These are phyloP conservation scores for Drosophila silvestris DNA, from an alignment of 2,888 invertebrate genomes.

Conservation along the genomic window DNA sequence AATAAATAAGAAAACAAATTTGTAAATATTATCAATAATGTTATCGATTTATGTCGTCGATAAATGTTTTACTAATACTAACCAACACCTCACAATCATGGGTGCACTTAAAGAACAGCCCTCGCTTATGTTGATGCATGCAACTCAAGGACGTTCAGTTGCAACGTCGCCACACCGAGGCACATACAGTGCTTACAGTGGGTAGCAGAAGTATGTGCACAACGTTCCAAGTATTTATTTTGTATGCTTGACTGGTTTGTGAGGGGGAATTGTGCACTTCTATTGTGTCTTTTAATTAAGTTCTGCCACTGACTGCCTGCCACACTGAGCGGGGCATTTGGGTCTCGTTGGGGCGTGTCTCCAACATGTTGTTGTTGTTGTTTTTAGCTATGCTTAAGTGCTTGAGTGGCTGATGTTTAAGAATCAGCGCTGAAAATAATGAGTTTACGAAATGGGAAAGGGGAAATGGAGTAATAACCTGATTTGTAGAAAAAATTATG, in stretches of 20 bases:
- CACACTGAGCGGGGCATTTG: slow-evolving; percentile 40
- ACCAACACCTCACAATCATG: neutral
- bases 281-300: slow-evolving; percentile 56
- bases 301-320: slow-evolving; percentile 42
- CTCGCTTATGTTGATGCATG: slow-evolving; percentile 20
- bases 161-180: slow-evolving; percentile 25
- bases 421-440: slow-evolving; percentile 33
- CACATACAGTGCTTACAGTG: slow-evolving; percentile 16
- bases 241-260: slow-evolving; percentile 25
- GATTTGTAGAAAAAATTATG: slow-evolving; percentile 3
- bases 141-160: slow-evolving; percentile 55
- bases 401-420: slow-evolving; percentile 30
- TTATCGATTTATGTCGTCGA: neutral
- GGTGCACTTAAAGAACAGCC: slow-evolving; percentile 17
- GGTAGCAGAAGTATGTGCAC: slow-evolving; percentile 33
- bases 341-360: slow-evolving; percentile 41
- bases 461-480: neutral
- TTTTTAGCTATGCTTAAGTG: slow-evolving; percentile 45
- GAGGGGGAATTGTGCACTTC: slow-evolving; percentile 25
- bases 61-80: neutral
- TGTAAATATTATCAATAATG: neutral
- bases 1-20: neutral
- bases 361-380: slow-evolving; percentile 7
- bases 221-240: slow-evolving; percentile 32
- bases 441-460: slow-evolving; percentile 1